Evolutionary conservation across 2,888 invertebrate genomes (phyloP).

Genomic region (Heliconius sara): DNA sequence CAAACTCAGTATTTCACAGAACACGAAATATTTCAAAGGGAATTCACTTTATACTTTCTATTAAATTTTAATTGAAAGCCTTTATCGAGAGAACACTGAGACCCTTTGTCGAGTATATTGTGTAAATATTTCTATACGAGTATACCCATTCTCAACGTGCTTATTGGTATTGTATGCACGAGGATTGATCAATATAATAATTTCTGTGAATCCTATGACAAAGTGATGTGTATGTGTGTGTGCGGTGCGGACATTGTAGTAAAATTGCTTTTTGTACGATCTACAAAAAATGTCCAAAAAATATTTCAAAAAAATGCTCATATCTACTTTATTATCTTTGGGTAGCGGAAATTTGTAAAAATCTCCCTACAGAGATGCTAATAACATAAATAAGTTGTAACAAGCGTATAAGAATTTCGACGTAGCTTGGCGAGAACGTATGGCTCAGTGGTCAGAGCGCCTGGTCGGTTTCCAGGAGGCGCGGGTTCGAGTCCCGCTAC

Average conservation of each 20-base stretch:
- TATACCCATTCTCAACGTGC: constrained; percentile 1
- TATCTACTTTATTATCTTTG: no score
- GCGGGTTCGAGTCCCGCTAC: no score
- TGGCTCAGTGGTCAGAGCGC: no score
- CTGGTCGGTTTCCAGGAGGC: no score
- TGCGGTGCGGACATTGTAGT: not conserved
- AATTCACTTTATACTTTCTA: not conserved
- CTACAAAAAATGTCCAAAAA: no score
- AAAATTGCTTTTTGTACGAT: not conserved
- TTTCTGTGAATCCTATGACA: not conserved
- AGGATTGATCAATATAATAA: constrained; percentile 7
- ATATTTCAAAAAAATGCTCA: no score
- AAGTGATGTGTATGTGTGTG: no score
- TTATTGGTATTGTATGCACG: not conserved
- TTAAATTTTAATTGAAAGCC: constrained; percentile 11
- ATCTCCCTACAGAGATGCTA: no score
- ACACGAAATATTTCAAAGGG: not conserved
- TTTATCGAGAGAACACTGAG: constrained; percentile 1
- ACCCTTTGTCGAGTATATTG: constrained; percentile 13
- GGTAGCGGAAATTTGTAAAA: no score
- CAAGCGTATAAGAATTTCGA: no score
- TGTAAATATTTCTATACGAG: not conserved
- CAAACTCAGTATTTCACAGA: not conserved
- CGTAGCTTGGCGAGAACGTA: no score
- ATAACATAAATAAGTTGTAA: no score